Evolutionary conservation across 2,113 vertebrate species (phyloP), one percentile per base, ranked within the genome.

Genomic region (Cheirogaleus medius): DNA sequence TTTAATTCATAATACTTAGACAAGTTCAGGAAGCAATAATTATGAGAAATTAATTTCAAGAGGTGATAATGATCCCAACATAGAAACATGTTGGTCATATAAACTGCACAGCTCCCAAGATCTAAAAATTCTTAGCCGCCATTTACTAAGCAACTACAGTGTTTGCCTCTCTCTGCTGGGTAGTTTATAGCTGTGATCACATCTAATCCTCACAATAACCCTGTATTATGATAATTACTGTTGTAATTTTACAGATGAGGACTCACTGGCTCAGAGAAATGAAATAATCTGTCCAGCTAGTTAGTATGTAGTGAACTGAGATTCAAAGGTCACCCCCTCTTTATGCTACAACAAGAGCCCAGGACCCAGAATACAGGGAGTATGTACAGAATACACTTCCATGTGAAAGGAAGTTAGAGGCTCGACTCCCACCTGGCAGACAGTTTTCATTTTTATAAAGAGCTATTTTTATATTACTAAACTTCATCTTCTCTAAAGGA

Each of bases 391-490:
- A 66, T 49, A 47, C 13, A 29, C 47, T 81, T 93, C 82, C 66
- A 87, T 13, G 3, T 29, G 80, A 96, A 94, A 87, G 90, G 81
- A 92, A 96, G 66, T 21, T 56, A 68, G 3, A 89, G n/a, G 54
- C 83, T 47, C 5, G 0, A 54, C 77, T 95, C 42, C 92, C 76
- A 95, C 78, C 90, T 97, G 92, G 84, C 32, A 69, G 54, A 63
- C 0, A 44, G 27, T 87, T 93, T 71, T 73, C 21, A 15, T 68
- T 77, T 96, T 44, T 80, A 54, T 63, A 27, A 87, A 88, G 78
- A 74, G 66, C 92, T 98, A 96, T 98, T 97, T 97, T 97, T 95
- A 69, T 58, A 89, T 77, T 25, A 77, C n/a, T 90, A 69, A 84
- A 84, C 34, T 95, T 96, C n/a, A 81, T 63, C 49, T 81, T 92